Conservation (phyloP, 1,140 invertebrate species). For the Acromyrmex echinatior region DNA sequence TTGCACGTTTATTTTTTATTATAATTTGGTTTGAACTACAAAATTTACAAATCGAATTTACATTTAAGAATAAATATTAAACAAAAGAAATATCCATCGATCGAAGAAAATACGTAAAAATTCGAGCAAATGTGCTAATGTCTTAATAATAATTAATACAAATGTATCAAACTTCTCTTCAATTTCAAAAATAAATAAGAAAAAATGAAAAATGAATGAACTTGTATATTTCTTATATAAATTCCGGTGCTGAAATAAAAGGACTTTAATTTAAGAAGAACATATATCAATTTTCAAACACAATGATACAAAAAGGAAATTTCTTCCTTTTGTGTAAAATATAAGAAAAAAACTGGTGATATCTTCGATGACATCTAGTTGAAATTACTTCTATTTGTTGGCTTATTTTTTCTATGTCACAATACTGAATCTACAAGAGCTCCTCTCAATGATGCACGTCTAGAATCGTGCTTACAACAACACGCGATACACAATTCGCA, state of each 20-base stretch:
- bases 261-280: neutral
- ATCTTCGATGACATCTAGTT: conserved; percentile 17
- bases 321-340: neutral
- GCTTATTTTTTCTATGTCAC: conserved; percentile 33
- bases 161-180: conserved; percentile 9
- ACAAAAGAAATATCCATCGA: neutral
- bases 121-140: conserved; percentile 13
- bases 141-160: conserved; percentile 57
- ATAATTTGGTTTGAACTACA: neutral
- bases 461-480: conserved; percentile 30
- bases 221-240: neutral
- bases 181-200: conserved; percentile 61
- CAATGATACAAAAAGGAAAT: neutral
- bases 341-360: neutral
- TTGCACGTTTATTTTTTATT: conserved; percentile 8
- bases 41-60: conserved; percentile 9
- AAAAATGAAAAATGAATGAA: neutral
- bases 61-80: neutral
- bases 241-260: neutral
- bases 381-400: conserved; percentile 7
- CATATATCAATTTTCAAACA: neutral
- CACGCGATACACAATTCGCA: conserved; percentile 32
- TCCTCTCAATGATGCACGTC: neutral
- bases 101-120: conserved; percentile 55
- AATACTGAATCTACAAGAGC: conserved; percentile 29